Conservation (phyloP, 2,888 invertebrate genomes). For the Caenorhabditis virilis region DNA sequence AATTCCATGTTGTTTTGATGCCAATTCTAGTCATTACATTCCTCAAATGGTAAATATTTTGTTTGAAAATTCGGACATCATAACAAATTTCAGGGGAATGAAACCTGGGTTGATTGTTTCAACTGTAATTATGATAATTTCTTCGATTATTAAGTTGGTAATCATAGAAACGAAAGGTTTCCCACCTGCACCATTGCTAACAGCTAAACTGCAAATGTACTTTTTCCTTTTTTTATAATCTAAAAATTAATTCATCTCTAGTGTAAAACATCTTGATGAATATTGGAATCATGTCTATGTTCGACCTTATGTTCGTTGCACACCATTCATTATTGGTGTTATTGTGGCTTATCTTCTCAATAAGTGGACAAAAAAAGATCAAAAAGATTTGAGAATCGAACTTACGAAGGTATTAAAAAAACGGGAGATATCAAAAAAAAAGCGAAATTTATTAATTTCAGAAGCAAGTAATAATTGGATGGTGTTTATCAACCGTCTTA, state of each 20-base stretch:
- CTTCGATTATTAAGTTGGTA: conserved; percentile 47
- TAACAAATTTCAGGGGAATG: too few relatives aligned
- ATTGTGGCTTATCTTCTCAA: conserved; percentile 69
- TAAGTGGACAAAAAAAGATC: conserved; percentile 31
- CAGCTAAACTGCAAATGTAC: conserved; percentile 64
- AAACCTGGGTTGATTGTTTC: conserved; percentile 44
- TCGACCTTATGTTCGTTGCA: conserved; percentile 71
- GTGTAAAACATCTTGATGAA: conserved; percentile 57
- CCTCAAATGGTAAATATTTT: conserved; percentile 56
- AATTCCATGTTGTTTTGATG: conserved; percentile 76
- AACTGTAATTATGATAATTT: conserved; percentile 27
- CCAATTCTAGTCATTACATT: conserved; percentile 77
- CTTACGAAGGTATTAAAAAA: conserved; percentile 23
- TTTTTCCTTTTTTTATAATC: background rate
- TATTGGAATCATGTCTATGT: conserved; percentile 70
- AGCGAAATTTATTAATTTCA: conserved; percentile 1
- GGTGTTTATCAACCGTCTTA: conserved; percentile 39
- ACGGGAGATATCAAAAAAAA: background rate
- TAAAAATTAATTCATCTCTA: conserved; percentile 19
- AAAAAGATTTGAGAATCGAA: conserved; percentile 47
- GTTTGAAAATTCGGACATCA: too few relatives aligned
- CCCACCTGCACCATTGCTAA: conserved; percentile 67
- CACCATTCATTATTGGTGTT: conserved; percentile 71
- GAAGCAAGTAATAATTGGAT: conserved; percentile 34
- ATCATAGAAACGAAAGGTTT: conserved; percentile 58